Conservation (phyloP, 2,113 vertebrate species). For the Pao palembangensis region DNA sequence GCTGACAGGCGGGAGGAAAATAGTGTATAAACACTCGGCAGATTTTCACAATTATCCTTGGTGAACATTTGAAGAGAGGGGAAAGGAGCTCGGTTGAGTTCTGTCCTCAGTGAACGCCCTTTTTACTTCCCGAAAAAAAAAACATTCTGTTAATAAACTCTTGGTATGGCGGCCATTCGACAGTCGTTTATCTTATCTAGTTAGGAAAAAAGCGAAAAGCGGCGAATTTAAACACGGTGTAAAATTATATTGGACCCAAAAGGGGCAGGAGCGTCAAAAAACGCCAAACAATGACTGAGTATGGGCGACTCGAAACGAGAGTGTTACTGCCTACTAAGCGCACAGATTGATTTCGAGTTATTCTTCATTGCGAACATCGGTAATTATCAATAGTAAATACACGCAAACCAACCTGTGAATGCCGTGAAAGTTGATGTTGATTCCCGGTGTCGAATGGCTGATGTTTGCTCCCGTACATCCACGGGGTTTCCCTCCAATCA, state of each 20-base stretch:
- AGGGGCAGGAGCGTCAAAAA: slow-evolving; percentile 13
- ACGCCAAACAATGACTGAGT: slow-evolving; percentile 61
- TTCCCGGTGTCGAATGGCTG: slow-evolving; percentile 73
- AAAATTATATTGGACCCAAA: no score
- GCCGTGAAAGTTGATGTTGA: slow-evolving; percentile 71
- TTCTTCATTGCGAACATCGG: not conserved
- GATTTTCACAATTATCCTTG: no score
- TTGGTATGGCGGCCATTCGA: no score
- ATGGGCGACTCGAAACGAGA: no score
- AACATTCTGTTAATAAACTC: no score
- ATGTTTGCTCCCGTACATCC: slow-evolving; percentile 78
- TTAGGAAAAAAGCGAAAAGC: slow-evolving; percentile 31
- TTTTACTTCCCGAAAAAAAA: slow-evolving; percentile 50
- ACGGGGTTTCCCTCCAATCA: slow-evolving; percentile 95
- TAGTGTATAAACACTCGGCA: no score
- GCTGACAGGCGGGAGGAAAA: not conserved
- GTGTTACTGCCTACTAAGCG: not conserved
- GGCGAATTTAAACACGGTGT: not conserved
- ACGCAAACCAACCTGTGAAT: slow-evolving; percentile 58
- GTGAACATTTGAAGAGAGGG: not conserved
- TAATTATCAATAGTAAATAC: not conserved
- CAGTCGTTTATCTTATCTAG: no score
- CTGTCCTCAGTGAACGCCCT: slow-evolving; percentile 67
- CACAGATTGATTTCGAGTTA: no score
- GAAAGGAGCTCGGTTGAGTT: slow-evolving; percentile 28